A percentile compares a stretch with the other conserved stretches of the same genome.
Conservation (phyloP, 2,113 vertebrate genomes). For the Dasyurus viverrinus region DNA sequence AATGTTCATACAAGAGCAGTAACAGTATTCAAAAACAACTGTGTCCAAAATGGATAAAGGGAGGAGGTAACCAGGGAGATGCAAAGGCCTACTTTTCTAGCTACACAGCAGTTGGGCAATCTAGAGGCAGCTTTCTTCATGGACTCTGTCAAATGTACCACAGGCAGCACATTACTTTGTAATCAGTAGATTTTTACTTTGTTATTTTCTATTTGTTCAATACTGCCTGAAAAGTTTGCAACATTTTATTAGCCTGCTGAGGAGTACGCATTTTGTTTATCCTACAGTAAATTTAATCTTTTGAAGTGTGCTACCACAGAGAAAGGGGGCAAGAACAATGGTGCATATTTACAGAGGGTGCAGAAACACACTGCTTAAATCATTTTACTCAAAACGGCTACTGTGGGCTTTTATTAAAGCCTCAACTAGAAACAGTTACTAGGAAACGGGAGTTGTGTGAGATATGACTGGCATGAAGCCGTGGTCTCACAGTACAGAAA, state of each 20-base stretch:
- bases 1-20: slow-evolving; percentile 60
- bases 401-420: slow-evolving; percentile 46
- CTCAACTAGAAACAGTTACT: slow-evolving; percentile 14
- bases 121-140: slow-evolving; percentile 20
- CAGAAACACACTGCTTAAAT: slow-evolving; percentile 56
- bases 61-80: slow-evolving; percentile 18
- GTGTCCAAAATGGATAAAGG: slow-evolving; percentile 70
- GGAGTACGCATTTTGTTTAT: slow-evolving; percentile 71
- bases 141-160: slow-evolving; percentile 29
- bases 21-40: slow-evolving; percentile 34
- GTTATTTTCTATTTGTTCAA: slow-evolving; percentile 64
- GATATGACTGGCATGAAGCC: slow-evolving; percentile 26
- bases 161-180: slow-evolving; percentile 51
- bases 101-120: slow-evolving; percentile 50
- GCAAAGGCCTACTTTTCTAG: slow-evolving; percentile 7
- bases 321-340: slow-evolving; percentile 18
- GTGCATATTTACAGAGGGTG: neutral
- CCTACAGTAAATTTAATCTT: slow-evolving; percentile 77
- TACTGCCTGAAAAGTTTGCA: slow-evolving; percentile 62
- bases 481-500: neutral
- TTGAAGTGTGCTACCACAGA: slow-evolving; percentile 47
- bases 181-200: slow-evolving; percentile 63
- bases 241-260: slow-evolving; percentile 64
- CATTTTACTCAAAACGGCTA: slow-evolving; percentile 57
- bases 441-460: slow-evolving; percentile 42